Evolutionary conservation across 2,113 vertebrate genomes (phyloP), one percentile per base, ranked within the genome.

Genomic region (Chaenocephalus aceratus): DNA sequence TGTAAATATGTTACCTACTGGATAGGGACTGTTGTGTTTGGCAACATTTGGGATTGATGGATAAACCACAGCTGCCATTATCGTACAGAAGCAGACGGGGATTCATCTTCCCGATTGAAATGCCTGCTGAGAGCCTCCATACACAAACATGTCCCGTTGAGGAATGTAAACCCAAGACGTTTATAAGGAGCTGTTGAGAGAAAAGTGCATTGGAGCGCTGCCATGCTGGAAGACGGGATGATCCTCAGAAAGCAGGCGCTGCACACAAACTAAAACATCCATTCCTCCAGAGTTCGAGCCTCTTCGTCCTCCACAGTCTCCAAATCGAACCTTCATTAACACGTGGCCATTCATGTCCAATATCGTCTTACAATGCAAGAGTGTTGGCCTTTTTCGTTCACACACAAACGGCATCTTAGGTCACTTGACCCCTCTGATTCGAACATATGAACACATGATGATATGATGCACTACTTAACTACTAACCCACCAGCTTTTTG

Each of bases 161-260:
- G 89, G 89, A 93, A 92, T 91, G 88, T 90, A 88, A 90, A 90
- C 75, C 44, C 59, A 49, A 61, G 41, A 34, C 73, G 78, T 83
- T 92, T 77, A 84, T 82, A 88, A 89, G 88, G 75, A 87, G 86
- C 86, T 91, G 88, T 75, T 87, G 87, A 89, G 70, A 78, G 85
- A 84, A 46, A 56, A 68, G 84, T 10, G 36, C 4, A 4, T 63
- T 84, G 89, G 91, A 88, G 77, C 36, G n/a, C 64, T 49, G 83
- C 86, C 87, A 80, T 18, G 75, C 76, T 80, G 82, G 69, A 59
- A 77, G 64, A 66, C 45, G 5, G 36, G 54, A 10, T 49, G 54
- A 70, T 46, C 58, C 62, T 56, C 45, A 61, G 57, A 23, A 1
- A 52, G 53, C 62, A 45, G 54, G 59, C 45, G 12, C 26, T n/a